phyloP scores from a whole-genome alignment of 2,888 invertebrate genomes.

The Lysandra coridon region DNA sequence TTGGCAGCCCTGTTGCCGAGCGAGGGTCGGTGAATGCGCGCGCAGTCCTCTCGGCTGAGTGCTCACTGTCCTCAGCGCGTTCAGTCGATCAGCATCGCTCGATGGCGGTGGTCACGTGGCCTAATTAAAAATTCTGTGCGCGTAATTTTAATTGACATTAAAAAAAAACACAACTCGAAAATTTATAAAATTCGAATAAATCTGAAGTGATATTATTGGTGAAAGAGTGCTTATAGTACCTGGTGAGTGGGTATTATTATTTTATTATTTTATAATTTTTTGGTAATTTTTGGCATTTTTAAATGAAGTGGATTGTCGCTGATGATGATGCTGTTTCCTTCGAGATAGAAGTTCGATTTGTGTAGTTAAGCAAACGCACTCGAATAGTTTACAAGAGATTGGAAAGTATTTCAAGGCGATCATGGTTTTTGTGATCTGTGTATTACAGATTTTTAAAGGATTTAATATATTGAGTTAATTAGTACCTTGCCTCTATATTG shows the following conservation, averaged over 20 bases:
- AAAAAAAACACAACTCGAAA: neutral
- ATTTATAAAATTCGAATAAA: neutral
- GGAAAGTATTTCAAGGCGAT: conserved; percentile 80
- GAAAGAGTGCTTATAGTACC: neutral
- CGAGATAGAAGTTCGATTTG: conserved; percentile 60
- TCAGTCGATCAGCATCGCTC: conserved; percentile 73
- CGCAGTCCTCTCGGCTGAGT: conserved; percentile 35
- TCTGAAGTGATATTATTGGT: conserved; percentile 5
- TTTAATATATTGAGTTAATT: conserved; percentile 10
- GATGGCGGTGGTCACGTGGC: conserved; percentile 44
- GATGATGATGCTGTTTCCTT: conserved; percentile 37
- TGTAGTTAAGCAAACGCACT: conserved; percentile 65
- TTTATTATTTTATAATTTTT: neutral
- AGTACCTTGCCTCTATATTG: neutral
- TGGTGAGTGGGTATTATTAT: neutral
- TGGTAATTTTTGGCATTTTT: neutral
- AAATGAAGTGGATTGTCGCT: neutral
- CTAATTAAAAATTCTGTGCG: conserved; percentile 38
- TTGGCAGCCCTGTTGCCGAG: conserved; percentile 40
- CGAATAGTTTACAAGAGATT: conserved; percentile 70
- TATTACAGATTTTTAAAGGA: conserved; percentile 44
- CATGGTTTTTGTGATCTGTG: conserved; percentile 60
- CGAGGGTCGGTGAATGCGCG: conserved; percentile 51
- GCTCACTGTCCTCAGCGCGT: conserved; percentile 30
- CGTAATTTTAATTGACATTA: conserved; percentile 5